phyloP scores from a whole-genome alignment of 2,113 vertebrate species.

The Pygathrix nemaeus region DNA sequence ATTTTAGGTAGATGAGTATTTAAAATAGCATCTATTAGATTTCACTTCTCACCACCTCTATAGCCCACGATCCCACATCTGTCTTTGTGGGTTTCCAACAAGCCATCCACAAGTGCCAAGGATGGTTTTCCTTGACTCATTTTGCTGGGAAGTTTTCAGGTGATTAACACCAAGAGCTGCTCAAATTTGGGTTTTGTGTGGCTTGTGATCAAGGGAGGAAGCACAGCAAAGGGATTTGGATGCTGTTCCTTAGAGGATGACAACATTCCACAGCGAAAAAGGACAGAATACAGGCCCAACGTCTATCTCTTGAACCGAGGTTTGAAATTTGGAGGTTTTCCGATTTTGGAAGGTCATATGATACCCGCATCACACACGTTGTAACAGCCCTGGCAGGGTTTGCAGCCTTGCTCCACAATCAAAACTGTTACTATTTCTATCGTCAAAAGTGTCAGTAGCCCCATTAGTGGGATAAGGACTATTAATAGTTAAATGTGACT shows the following conservation, averaged over 20 bases:
- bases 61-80: no score
- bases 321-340: not conserved
- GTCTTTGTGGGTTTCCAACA: not conserved
- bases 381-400: no score
- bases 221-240: not conserved
- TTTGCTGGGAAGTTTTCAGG: not conserved
- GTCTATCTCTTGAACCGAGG: accelerated
- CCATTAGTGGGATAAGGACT: no score
- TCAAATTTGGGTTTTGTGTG: not conserved
- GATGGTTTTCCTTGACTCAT: not conserved
- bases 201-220: not conserved
- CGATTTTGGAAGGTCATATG: not conserved
- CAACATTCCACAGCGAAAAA: not conserved
- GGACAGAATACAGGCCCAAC: not conserved
- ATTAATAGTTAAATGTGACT: not conserved
- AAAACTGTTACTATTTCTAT: not conserved
- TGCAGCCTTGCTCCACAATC: not conserved
- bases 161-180: not conserved
- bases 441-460: not conserved
- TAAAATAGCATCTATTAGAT: not conserved
- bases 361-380: accelerated
- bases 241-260: no score
- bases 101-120: not conserved
- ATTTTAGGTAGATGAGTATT: not conserved
- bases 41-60: not conserved